These are phyloP conservation scores for Erpornis zantholeuca DNA, from an alignment of 2,113 vertebrate genomes.

Conservation along the genomic window DNA sequence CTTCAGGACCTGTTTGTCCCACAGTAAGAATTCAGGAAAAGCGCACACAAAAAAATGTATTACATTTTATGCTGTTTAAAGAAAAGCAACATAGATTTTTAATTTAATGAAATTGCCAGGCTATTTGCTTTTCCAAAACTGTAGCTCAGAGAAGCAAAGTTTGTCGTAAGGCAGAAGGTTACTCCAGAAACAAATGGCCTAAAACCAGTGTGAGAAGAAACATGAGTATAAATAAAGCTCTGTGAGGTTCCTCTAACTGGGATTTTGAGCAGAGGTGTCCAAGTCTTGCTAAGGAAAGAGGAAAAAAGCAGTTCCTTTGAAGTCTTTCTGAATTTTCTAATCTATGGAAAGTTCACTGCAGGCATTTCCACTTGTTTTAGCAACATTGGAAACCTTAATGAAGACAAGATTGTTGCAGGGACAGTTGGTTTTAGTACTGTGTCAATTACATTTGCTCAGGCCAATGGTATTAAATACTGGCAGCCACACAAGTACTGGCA, in stretches of 20 bases:
- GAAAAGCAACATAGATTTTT: neutral
- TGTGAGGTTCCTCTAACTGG: neutral
- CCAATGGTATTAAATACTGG: neutral
- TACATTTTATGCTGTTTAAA: neutral
- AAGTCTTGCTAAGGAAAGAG: neutral
- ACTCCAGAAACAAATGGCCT: neutral
- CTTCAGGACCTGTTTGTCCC: neutral
- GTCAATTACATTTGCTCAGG: conserved; percentile 8
- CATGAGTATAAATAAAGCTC: neutral
- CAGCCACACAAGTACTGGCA: neutral
- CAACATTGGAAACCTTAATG: neutral
- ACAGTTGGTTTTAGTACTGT: neutral
- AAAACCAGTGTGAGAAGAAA: neutral
- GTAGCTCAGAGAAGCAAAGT: neutral
- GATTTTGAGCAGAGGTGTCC: neutral
- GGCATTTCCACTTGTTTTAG: neutral
- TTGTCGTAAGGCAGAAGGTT: neutral
- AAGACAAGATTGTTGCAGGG: neutral
- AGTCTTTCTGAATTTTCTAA: neutral
- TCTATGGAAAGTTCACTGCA: neutral
- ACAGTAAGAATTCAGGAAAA: neutral
- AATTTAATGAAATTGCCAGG: neutral
- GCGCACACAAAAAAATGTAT: neutral
- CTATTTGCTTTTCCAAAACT: neutral
- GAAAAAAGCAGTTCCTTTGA: neutral